These are phyloP conservation scores for Solea senegalensis DNA, from an alignment of 2,113 vertebrate genomes.

Conservation along the genomic window DNA sequence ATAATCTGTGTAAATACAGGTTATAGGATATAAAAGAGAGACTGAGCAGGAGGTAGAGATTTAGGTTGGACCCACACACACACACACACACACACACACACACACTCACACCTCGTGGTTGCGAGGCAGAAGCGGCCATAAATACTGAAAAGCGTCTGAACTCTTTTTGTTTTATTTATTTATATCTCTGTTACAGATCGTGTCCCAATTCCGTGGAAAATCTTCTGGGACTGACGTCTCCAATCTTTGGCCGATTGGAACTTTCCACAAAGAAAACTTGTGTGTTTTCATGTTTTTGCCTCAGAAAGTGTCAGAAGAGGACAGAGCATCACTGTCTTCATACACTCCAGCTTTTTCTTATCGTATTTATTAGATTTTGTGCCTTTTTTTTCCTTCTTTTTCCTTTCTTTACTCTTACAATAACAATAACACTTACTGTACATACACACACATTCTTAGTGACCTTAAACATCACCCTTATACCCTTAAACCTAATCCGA, in stretches of 20 bases:
- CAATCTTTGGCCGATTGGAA: slow-evolving; percentile 3
- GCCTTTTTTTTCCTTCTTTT: slow-evolving; percentile 23
- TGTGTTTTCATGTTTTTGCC: neutral
- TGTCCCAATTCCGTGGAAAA: slow-evolving; percentile 4
- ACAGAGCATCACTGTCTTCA: slow-evolving; percentile 7
- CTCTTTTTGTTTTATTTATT: slow-evolving; percentile 1
- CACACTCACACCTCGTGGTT: neutral
- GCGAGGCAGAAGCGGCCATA: slow-evolving; percentile 3
- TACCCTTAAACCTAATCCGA: too few species aligned
- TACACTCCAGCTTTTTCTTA: neutral
- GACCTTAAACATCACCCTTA: too few species aligned
- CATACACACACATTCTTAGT: neutral
- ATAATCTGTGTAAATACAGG: neutral
- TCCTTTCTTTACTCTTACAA: slow-evolving; percentile 42
- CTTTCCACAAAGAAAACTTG: slow-evolving; percentile 26
- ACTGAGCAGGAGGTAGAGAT: neutral
- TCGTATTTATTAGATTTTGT: slow-evolving; percentile 41
- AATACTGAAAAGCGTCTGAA: neutral
- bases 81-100: too few species aligned
- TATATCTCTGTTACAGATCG: slow-evolving; percentile 6
- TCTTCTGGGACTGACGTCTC: slow-evolving; percentile 19
- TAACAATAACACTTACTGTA: slow-evolving; percentile 55
- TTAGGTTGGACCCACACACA: neutral
- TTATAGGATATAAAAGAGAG: neutral
- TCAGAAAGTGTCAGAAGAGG: slow-evolving; percentile 9